A percentile compares a stretch with the other conserved stretches of the same genome.
phyloP scores from a whole-genome alignment of 2,797 vertebrate genomes.

The Acrossocheilus fasciatus region DNA sequence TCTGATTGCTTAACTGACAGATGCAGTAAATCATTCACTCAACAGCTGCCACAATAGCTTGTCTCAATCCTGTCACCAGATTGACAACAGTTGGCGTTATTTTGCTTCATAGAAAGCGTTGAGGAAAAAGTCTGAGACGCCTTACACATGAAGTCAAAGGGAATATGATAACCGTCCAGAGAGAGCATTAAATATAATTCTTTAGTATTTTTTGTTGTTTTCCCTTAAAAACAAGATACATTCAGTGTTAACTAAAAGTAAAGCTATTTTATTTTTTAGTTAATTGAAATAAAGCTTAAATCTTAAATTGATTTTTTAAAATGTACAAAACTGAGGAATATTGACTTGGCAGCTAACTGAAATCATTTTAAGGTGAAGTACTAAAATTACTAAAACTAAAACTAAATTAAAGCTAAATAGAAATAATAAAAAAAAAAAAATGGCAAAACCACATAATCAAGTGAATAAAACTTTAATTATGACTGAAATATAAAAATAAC shows the following conservation, averaged over 20 bases:
- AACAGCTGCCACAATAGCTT: conserved; percentile 14
- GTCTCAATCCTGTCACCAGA: not conserved
- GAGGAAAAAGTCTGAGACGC: not conserved
- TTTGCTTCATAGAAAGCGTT: not conserved
- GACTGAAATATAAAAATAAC: not conserved
- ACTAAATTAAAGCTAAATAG: not conserved
- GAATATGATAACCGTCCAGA: not conserved
- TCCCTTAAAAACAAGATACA: not conserved
- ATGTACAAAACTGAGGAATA: not conserved
- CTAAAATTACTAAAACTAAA: not conserved
- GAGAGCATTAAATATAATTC: not conserved
- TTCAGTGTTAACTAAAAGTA: not conserved
- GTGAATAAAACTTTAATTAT: not conserved
- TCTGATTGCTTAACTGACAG: conserved; percentile 33
- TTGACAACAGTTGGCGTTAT: conserved; percentile 24
- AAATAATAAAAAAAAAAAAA: not conserved
- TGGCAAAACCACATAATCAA: not conserved
- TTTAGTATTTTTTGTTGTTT: not conserved
- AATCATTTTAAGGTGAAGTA: not conserved
- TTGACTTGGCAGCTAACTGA: not conserved
- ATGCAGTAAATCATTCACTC: conserved; percentile 30
- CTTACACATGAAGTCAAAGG: not conserved
- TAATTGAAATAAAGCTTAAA: too few relatives aligned
- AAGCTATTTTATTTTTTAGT: too few relatives aligned
- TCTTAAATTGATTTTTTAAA: not conserved